Percentiles rank a stretch among this genome's conserved stretches.
Evolutionary conservation across 2,113 vertebrate species (phyloP).

Genomic region (Ibidorhyncha struthersii): DNA sequence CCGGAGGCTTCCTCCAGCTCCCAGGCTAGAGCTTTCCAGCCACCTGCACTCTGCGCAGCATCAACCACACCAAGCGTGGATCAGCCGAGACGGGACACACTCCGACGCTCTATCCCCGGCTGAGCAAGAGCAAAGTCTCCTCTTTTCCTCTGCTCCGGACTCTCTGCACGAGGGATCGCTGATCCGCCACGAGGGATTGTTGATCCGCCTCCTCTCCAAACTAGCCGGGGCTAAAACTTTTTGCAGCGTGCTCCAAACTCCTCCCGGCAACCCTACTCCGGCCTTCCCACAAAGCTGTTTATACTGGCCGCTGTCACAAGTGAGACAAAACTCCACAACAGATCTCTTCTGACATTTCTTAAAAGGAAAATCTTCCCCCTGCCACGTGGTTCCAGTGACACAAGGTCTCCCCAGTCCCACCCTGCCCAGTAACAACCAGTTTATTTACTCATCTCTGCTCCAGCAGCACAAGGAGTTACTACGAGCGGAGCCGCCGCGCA

Average conservation of each 20-base stretch:
- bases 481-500: rapidly evolving
- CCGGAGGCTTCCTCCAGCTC: not conserved
- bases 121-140: not conserved
- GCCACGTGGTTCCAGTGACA: not conserved
- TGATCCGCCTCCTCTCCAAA: not conserved
- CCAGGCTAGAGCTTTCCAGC: not conserved
- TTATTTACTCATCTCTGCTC: not conserved
- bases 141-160: not conserved
- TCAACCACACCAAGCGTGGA: not conserved
- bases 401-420: not conserved
- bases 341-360: not conserved
- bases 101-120: not conserved
- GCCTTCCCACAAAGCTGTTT: not conserved
- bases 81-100: not conserved
- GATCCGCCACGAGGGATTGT: not conserved
- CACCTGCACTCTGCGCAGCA: not conserved
- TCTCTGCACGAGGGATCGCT: not conserved
- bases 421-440: not conserved
- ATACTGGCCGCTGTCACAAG: not conserved
- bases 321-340: not conserved
- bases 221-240: not conserved
- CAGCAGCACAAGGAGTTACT: not conserved
- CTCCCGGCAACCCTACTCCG: not conserved
- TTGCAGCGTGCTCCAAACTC: not conserved
- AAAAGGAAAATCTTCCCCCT: not conserved